Conservation (phyloP, 2,113 vertebrate species). For the Aegithalos caudatus region DNA sequence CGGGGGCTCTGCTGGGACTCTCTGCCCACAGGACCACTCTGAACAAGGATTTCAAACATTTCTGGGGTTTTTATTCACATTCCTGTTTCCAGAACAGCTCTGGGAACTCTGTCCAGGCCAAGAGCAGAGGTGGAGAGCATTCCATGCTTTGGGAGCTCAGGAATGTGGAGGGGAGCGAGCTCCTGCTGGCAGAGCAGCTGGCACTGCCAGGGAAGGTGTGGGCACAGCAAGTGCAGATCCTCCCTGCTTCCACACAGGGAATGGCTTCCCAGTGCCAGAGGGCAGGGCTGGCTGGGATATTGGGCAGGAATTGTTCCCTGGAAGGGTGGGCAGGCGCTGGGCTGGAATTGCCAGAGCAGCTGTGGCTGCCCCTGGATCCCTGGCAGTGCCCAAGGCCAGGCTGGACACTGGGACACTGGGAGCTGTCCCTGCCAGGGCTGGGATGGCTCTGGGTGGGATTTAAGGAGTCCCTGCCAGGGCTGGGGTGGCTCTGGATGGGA, state of each 20-base stretch:
- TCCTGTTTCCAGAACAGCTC: background rate
- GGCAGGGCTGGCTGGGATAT: background rate
- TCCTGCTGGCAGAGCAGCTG: slow-evolving; percentile 10
- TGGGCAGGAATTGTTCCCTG: background rate
- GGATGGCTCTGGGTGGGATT: background rate
- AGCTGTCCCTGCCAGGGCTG: background rate
- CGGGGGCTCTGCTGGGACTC: background rate
- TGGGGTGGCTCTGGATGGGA: too few relatives aligned
- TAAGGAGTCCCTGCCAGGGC: background rate
- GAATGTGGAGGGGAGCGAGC: background rate
- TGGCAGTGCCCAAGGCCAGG: background rate
- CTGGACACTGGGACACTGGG: background rate
- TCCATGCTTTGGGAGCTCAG: background rate
- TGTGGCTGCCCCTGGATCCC: background rate
- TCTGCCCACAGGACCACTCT: background rate
- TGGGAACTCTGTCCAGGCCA: background rate
- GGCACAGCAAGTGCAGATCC: background rate
- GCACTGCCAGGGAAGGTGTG: background rate
- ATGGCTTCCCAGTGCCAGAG: background rate
- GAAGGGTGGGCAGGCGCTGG: background rate
- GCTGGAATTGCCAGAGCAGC: background rate
- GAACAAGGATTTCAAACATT: background rate
- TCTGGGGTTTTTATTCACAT: background rate
- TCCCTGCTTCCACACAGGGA: background rate
- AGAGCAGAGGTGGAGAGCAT: background rate